Base-by-base conservation (phyloP, 1,140 invertebrate genomes). In the Wasmannia auropunctata region DNA sequence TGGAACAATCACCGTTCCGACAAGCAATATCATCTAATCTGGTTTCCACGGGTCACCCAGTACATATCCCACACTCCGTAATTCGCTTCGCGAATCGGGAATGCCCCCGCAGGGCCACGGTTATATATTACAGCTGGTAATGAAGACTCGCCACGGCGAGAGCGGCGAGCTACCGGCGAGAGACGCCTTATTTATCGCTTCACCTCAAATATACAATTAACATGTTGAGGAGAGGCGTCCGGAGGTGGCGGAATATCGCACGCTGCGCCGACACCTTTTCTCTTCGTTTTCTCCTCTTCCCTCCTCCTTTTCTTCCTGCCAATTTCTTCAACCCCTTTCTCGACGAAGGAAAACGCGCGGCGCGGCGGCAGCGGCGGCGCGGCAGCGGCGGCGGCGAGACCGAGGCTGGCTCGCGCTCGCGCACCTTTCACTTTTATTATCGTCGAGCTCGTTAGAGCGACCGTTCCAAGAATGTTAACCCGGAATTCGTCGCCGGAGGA, bases 171-270 rank as follows among this genome's bases (percentile, higher is more conserved):
- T 87, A 87, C 88, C 85, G 86, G 85, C 85, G 62, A n/a, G n/a
- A n/a, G n/a, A 84, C 37, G 76, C 74, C 88, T 92, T 92, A 87
- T 92, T 91, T 92, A 92, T 92, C 90, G 75, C 77, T 87, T 91
- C 90, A 77, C 85, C 90, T 91, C 88, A 91, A 91, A 91, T 92
- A 91, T 92, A 92, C 89, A 91, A 92, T 92, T 92, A 92, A 92
- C 91, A 90, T 91, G 90, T 91, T 91, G 89, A 91, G 89, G 91
- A 89, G 79, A 16, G 43, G 19, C 81, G 86, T 81, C 79, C 74
- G 37, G 43, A 79, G 86, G 72, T 70, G 70, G 8, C 19, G 10
- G 16, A 19, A 37, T 76, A 67, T 63, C 16, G 34, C 67, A 19
- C 14, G 14, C 25, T 25, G 6, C 11, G 28, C 49, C 46, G 19